Evolutionary conservation across 2,888 invertebrate genomes (phyloP).

Genomic region (Xanthia icteritia): DNA sequence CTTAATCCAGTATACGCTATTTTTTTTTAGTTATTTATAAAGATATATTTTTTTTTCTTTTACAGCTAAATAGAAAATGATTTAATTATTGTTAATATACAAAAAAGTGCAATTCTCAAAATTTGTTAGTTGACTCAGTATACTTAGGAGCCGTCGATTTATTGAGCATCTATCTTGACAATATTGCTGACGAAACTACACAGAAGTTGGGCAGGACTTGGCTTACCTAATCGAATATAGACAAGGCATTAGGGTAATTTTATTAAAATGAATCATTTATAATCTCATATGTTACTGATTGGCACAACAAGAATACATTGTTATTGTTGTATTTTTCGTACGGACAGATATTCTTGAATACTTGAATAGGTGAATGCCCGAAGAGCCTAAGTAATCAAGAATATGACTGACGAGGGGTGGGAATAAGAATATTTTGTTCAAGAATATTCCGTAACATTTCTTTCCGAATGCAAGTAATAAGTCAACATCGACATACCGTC

Average conservation of each 20-base stretch:
- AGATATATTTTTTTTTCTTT: too few species aligned
- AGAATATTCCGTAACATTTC: background rate
- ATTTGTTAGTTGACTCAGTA: too few species aligned
- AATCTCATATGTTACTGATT: constrained; percentile 49
- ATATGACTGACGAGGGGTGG: background rate
- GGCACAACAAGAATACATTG: constrained; percentile 15
- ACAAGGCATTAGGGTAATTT: constrained; percentile 45
- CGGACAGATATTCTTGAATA: constrained; percentile 20
- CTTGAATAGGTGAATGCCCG: constrained; percentile 14
- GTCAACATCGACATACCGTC: background rate
- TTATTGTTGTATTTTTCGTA: constrained; percentile 16
- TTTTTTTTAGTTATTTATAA: too few species aligned
- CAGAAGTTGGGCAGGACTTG: constrained; percentile 18
- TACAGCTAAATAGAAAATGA: too few species aligned
- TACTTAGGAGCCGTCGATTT: too few species aligned
- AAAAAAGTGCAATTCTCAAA: too few species aligned
- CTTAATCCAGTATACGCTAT: too few species aligned
- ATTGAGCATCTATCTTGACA: constrained; percentile 6
- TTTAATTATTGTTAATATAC: too few species aligned
- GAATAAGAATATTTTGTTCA: background rate
- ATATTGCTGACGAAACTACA: constrained; percentile 49
- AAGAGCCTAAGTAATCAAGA: constrained; percentile 6
- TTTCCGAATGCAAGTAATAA: background rate
- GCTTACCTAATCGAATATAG: constrained; percentile 26
- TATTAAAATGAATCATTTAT: constrained; percentile 59